Evolutionary conservation across 2,797 vertebrate genomes (phyloP).

Genomic region (Chloroceryle amazona): DNA sequence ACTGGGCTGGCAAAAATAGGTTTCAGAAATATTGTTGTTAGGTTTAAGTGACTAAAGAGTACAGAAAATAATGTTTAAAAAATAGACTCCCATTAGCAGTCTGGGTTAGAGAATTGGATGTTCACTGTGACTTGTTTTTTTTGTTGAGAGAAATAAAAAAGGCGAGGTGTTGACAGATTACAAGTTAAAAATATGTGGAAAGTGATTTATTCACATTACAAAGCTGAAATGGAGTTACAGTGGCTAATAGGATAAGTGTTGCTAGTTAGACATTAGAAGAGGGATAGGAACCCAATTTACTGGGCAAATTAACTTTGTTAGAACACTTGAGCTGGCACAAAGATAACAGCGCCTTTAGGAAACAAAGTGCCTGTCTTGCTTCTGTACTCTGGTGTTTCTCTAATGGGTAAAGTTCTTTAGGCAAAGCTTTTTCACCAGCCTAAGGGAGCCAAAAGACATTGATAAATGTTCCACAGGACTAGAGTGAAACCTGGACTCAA

Average conservation of each 20-base stretch:
- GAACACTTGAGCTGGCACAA: neutral
- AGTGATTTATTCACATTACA: constrained; percentile 10
- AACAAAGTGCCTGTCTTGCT: neutral
- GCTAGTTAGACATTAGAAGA: neutral
- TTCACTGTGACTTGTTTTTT: neutral
- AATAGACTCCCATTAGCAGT: constrained; percentile 25
- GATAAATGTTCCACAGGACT: neutral
- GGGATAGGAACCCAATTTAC: constrained; percentile 3
- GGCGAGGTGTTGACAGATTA: neutral
- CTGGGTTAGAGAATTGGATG: neutral
- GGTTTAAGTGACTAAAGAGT: neutral
- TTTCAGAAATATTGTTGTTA: neutral
- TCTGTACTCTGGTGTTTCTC: neutral
- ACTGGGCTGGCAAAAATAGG: neutral
- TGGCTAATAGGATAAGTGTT: neutral
- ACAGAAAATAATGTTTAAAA: neutral
- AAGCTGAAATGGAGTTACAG: neutral
- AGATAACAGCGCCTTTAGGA: neutral
- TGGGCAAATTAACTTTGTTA: constrained; percentile 19
- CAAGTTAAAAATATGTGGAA: constrained; percentile 3
- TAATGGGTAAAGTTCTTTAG: neutral
- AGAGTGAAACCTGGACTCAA: neutral
- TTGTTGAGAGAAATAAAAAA: neutral
- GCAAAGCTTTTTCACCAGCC: neutral
- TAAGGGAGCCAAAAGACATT: neutral